A percentile compares a stretch with the other conserved stretches of the same genome.
phyloP scores from a whole-genome alignment of 2,888 invertebrate genomes.

The Caenorhabditis japonica region DNA sequence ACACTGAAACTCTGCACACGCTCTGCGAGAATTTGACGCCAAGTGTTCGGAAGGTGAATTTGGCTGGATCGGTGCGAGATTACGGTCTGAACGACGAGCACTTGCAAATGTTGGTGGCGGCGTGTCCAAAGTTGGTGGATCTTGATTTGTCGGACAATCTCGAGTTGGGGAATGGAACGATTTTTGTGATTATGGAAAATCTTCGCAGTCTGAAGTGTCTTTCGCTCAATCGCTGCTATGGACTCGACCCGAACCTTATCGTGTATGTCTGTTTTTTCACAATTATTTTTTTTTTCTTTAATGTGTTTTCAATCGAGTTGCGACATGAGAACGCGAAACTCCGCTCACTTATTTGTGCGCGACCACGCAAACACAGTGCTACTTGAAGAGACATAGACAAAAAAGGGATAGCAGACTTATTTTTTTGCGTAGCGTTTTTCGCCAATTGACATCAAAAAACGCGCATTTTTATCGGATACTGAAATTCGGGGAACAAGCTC shows the following conservation, averaged over 20 bases:
- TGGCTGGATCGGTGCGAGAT: conserved; percentile 18
- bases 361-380: no score
- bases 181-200: conserved; percentile 3
- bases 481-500: no score
- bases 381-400: no score
- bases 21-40: conserved; percentile 6
- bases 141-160: conserved; percentile 43
- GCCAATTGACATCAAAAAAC: no score
- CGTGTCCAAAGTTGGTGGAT: conserved; percentile 10
- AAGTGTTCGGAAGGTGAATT: conserved; percentile 27
- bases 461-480: no score
- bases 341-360: no score
- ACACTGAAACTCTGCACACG: background rate
- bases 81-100: conserved; percentile 27
- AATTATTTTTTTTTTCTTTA: no score
- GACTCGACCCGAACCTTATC: conserved; percentile 36
- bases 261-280: conserved; percentile 13
- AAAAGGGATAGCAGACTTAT: no score
- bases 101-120: conserved; percentile 7
- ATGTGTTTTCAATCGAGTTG: no score
- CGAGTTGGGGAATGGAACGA: background rate
- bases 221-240: conserved; percentile 46
- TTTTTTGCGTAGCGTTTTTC: no score
- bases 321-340: no score
- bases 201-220: conserved; percentile 4